These are phyloP conservation scores for Plectus sambesii DNA, from an alignment of 1,140 invertebrate species.

Conservation along the genomic window DNA sequence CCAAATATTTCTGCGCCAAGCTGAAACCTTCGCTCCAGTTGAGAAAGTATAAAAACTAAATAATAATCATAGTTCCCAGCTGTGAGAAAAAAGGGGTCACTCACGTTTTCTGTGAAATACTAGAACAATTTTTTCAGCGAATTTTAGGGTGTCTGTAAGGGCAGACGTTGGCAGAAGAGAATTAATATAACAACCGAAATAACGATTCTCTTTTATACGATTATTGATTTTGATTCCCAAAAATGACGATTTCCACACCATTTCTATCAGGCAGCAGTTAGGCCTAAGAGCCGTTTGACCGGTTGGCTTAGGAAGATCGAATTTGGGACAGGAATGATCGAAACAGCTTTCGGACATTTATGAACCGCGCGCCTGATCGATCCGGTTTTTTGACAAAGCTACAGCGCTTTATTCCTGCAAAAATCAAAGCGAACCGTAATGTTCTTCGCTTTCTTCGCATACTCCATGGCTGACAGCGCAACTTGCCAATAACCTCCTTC, in stretches of 20 bases:
- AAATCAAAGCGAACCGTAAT: constrained; percentile 49
- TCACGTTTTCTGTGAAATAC: constrained; percentile 22
- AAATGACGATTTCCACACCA: constrained; percentile 14
- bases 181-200: too few species aligned
- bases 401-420: neutral
- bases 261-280: constrained; percentile 16
- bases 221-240: too few species aligned
- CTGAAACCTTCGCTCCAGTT: constrained; percentile 16
- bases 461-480: constrained; percentile 75
- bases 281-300: constrained; percentile 18
- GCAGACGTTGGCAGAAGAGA: too few species aligned
- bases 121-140: neutral
- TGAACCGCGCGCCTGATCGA: constrained; percentile 1
- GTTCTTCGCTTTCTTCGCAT: constrained; percentile 72
- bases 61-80: constrained; percentile 27
- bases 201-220: too few species aligned
- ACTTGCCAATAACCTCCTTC: constrained; percentile 76
- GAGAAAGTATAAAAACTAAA: constrained; percentile 16
- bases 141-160: too few species aligned
- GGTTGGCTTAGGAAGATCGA: constrained; percentile 6
- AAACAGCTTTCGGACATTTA: neutral
- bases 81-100: too few species aligned
- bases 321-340: constrained; percentile 3
- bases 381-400: neutral
- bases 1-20: constrained; percentile 34